A percentile compares a stretch with the other conserved stretches of the same genome.
Conservation (phyloP, 2,113 vertebrate species). For the Urocolius indicus region DNA sequence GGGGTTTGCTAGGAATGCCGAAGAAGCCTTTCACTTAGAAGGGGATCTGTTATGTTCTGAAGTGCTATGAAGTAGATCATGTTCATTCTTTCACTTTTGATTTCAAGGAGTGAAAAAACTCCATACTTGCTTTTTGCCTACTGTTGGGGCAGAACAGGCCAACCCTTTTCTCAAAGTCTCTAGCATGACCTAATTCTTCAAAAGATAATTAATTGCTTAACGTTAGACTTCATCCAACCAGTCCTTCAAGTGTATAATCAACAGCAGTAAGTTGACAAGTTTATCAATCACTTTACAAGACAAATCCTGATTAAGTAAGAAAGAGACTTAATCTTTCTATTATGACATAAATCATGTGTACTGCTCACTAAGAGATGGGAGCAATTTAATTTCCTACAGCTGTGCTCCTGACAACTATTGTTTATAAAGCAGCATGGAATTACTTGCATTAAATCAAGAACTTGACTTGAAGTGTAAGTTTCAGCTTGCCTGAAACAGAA, state of each 20-base stretch:
- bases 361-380: neutral
- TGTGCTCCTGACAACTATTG: constrained; percentile 12
- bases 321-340: constrained; percentile 20
- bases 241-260: constrained; percentile 21
- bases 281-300: constrained; percentile 38
- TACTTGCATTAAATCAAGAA: neutral
- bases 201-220: constrained; percentile 39
- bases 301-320: constrained; percentile 33
- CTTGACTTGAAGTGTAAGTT: neutral
- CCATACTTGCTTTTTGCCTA: neutral
- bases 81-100: constrained; percentile 32
- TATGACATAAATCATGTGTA: constrained; percentile 1
- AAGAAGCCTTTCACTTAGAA: neutral
- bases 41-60: neutral
- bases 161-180: neutral
- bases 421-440: neutral
- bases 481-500: neutral
- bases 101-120: neutral
- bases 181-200: neutral
- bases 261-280: constrained; percentile 6
- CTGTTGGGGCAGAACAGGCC: neutral
- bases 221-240: neutral
- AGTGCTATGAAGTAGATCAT: constrained; percentile 9
- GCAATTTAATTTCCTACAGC: constrained; percentile 35
- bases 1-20: neutral